Base-by-base conservation (phyloP, 2,888 invertebrate species). In the Miltochrista miniata region DNA sequence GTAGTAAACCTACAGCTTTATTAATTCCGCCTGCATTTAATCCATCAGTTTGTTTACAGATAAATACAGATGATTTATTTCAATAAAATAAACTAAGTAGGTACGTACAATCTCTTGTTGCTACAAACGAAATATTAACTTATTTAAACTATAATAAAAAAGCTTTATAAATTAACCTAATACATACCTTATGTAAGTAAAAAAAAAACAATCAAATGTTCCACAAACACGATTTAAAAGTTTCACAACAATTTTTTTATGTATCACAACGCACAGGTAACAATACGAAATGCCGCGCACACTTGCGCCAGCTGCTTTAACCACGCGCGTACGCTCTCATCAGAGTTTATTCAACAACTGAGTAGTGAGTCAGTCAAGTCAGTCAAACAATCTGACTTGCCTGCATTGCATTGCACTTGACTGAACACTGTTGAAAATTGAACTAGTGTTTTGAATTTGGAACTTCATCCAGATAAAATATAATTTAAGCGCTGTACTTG, bases 221-320 rank as follows among this genome's bases (percentile, higher is more conserved):
- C 40, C 48, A 56, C 45, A 56, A 51, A 57, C 67, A 68, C 67
- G 67, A 63, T 53, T n/a, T n/a, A n/a, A 55, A 59, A 55, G 59
- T 65, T 59, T 51, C 51, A 48, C 46, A 54, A 43, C 47, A 51
- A 51, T 48, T 24, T 24, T 24, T 24, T 24, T 24, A 24, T 24
- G 18, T 24, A 45, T 47, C 61, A 63, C 63, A 41, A 50, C 45
- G 54, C 55, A 54, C 59, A 48, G 10, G 47, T 45, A 51, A 38
- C 52, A 41, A 18, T 18, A 52, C 54, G 31, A 44, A 11, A 41
- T 40, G 53, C 51, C 39, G 34, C 36, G 15, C 54, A 44, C 63
- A 43, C 51, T 56, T 48, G 43, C 5, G 2, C 3, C 18, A 24
- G 18, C 18, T 24, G 18, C 18, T 24, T 4, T 24, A n/a, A 24